These are phyloP conservation scores for Nephrotoma flavescens DNA, from an alignment of 2,888 invertebrate genomes.

Conservation along the genomic window DNA sequence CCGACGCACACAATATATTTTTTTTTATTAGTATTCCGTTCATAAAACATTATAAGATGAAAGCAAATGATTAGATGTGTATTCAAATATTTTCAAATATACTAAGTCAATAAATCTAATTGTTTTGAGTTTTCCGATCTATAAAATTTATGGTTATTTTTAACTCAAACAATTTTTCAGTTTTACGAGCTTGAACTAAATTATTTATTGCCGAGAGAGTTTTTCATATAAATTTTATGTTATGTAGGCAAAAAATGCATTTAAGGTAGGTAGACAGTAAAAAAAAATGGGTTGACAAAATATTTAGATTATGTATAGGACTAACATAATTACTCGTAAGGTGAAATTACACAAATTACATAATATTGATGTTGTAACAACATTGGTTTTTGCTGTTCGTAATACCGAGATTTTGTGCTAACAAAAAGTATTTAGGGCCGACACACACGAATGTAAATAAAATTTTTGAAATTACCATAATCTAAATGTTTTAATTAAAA, in stretches of 20 bases:
- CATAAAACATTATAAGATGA: not conserved
- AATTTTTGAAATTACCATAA: not conserved
- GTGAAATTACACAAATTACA: not conserved
- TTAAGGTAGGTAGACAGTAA: not conserved
- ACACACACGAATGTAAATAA: not conserved
- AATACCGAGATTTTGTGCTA: not conserved
- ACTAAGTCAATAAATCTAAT: not conserved
- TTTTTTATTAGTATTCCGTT: not conserved
- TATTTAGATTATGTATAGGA: not conserved
- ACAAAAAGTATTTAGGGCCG: not conserved
- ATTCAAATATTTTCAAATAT: not conserved
- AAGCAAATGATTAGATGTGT: not conserved
- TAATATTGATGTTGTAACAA: not conserved
- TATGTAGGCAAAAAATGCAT: not conserved
- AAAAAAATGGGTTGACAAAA: not conserved
- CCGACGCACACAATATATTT: no score
- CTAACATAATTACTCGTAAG: not conserved
- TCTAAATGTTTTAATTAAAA: not conserved
- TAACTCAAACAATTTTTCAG: not conserved
- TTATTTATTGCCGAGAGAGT: not conserved
- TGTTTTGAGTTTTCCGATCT: not conserved
- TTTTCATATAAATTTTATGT: not conserved
- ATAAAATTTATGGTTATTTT: not conserved
- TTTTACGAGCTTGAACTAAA: not conserved
- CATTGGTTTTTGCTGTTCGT: no score